Conservation (phyloP, 2,888 invertebrate species). For the Allacma fusca region DNA sequence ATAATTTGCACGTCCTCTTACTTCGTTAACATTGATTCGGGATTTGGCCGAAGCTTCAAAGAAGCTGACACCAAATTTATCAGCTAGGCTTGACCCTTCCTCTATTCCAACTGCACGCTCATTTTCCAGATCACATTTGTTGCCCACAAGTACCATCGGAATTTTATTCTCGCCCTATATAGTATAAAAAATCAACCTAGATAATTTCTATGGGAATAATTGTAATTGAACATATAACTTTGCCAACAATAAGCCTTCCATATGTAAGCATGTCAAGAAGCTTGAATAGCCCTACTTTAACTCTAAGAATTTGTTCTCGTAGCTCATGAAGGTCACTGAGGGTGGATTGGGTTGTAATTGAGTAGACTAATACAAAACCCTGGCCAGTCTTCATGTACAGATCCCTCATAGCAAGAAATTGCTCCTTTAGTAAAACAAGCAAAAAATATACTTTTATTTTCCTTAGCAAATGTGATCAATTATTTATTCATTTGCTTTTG, state of each 20-base stretch:
- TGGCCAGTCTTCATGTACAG: constrained; percentile 99
- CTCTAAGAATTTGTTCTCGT: constrained; percentile 98
- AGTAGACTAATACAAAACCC: constrained; percentile 99
- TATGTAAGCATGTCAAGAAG: too few species aligned
- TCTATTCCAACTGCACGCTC: constrained; percentile 99
- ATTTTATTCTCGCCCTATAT: constrained; percentile 91
- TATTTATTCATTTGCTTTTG: too few species aligned
- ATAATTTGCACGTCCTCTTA: constrained; percentile 67
- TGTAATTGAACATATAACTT: too few species aligned
- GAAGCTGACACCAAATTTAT: constrained; percentile 98
- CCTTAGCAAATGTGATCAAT: background rate
- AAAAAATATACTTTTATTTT: constrained; percentile 14
- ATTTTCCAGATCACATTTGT: constrained; percentile 99
- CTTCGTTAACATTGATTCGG: constrained; percentile 99
- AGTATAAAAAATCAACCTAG: background rate
- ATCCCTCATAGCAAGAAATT: constrained; percentile 99
- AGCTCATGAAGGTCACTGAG: constrained; percentile 99
- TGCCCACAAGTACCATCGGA: constrained; percentile 99
- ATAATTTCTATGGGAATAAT: too few species aligned
- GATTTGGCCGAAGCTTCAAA: constrained; percentile 99
- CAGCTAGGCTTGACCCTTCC: constrained; percentile 93
- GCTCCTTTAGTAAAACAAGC: constrained; percentile 73
- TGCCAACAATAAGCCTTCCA: too few species aligned
- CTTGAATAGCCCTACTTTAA: too few species aligned
- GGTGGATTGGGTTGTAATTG: constrained; percentile 99